A percentile compares a stretch with the other conserved stretches of the same genome.
Evolutionary conservation across 2,797 vertebrate genomes (phyloP).

Genomic region (Ciconia nigra): DNA sequence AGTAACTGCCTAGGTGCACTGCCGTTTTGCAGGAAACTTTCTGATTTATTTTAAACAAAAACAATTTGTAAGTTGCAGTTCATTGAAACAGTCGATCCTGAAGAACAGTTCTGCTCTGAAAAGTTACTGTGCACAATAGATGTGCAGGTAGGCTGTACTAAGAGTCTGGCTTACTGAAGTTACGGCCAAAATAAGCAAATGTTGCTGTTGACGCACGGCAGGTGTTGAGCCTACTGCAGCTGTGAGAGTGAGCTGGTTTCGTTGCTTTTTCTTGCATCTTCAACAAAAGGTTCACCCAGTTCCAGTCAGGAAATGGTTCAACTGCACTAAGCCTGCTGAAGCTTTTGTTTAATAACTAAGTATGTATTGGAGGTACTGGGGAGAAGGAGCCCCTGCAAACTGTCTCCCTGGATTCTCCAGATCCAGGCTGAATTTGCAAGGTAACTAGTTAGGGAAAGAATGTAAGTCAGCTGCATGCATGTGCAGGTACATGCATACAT

Average conservation of each 20-base stretch:
- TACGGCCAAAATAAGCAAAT: background rate
- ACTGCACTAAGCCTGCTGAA: background rate
- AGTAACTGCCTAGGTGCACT: background rate
- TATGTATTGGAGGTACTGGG: background rate
- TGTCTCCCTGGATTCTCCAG: background rate
- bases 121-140: background rate
- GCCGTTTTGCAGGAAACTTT: background rate
- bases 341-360: background rate
- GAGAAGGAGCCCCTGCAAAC: background rate
- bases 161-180: background rate
- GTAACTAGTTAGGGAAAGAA: background rate
- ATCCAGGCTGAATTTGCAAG: background rate
- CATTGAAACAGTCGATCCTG: background rate
- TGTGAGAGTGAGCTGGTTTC: background rate
- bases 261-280: background rate
- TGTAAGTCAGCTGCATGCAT: fast-evolving
- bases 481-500: background rate
- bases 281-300: background rate
- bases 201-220: fast-evolving
- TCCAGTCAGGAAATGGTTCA: background rate
- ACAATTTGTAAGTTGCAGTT: background rate
- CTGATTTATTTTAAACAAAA: background rate
- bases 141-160: background rate
- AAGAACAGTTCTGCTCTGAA: background rate
- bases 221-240: background rate